phyloP scores from a whole-genome alignment of 2,113 vertebrate genomes.

The Caloenas nicobarica region DNA sequence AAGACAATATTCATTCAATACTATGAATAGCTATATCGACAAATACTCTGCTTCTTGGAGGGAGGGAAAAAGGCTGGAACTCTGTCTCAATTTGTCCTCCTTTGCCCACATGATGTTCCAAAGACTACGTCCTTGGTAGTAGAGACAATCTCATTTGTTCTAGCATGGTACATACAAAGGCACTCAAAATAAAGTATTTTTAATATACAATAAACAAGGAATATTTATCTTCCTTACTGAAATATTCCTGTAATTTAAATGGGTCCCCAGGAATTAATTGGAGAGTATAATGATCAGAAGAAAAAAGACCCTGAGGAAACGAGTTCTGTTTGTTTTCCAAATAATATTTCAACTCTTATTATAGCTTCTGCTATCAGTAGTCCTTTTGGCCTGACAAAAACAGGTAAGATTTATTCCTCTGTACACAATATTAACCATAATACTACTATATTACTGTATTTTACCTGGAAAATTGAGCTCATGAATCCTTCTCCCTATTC shows the following conservation, averaged over 20 bases:
- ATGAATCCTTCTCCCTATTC: background rate
- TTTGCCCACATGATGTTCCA: background rate
- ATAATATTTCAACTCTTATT: background rate
- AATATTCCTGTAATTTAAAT: background rate
- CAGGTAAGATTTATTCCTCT: background rate
- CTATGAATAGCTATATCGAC: background rate
- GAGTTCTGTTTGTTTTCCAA: background rate
- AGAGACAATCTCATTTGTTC: background rate
- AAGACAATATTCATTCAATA: background rate
- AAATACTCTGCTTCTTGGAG: background rate
- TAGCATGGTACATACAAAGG: background rate
- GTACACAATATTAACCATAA: background rate
- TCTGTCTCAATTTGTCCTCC: background rate
- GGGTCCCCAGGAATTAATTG: background rate
- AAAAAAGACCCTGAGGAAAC: background rate
- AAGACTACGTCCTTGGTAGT: background rate
- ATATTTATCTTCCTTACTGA: background rate
- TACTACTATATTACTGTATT: background rate
- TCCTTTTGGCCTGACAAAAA: background rate
- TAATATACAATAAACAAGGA: background rate
- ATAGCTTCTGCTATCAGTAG: background rate
- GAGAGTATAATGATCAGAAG: background rate
- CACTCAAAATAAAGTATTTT: background rate
- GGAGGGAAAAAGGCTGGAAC: background rate
- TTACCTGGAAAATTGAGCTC: background rate